Conservation (phyloP, 2,113 vertebrate species). For the Podarcis muralis region DNA sequence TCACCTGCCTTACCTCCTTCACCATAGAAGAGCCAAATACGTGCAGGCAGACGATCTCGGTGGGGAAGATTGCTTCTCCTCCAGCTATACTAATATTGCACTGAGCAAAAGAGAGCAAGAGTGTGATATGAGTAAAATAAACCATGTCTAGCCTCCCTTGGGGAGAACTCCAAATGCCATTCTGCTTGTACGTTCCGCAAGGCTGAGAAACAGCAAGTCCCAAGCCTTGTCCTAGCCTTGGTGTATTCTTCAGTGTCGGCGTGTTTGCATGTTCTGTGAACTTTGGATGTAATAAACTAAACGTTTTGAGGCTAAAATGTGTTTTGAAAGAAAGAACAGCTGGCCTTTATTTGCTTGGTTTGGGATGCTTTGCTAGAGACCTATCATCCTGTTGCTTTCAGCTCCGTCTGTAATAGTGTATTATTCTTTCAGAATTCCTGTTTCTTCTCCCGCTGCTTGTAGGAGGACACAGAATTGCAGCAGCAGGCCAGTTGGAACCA, state of each 20-base stretch:
- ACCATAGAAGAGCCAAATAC: not conserved
- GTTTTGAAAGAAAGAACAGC: conserved; percentile 17
- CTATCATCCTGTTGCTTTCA: not conserved
- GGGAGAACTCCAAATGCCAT: not conserved
- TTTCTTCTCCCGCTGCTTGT: not conserved
- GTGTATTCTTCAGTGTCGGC: not conserved
- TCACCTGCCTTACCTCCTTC: not conserved
- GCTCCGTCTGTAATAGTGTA: not conserved
- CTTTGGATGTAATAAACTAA: conserved; percentile 18
- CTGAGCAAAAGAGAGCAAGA: not conserved
- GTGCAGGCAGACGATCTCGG: not conserved
- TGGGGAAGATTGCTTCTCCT: not conserved
- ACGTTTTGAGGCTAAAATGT: not conserved
- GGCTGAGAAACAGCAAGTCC: conserved; percentile 7
- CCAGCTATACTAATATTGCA: conserved; percentile 3
- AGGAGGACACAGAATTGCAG: not conserved
- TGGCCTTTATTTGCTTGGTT: conserved; percentile 19
- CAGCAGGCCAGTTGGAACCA: not conserved
- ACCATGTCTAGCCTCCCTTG: not conserved
- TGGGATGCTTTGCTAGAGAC: conserved; percentile 6
- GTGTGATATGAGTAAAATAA: conserved; percentile 19
- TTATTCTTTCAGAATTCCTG: not conserved
- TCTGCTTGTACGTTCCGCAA: conserved; percentile 4
- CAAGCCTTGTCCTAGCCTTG: not conserved
- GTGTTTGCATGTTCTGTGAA: conserved; percentile 11